A percentile compares a stretch with the other conserved stretches of the same genome.
These are phyloP conservation scores for Ophion ventricosus DNA, from an alignment of 2,888 invertebrate species.

Conservation along the genomic window DNA sequence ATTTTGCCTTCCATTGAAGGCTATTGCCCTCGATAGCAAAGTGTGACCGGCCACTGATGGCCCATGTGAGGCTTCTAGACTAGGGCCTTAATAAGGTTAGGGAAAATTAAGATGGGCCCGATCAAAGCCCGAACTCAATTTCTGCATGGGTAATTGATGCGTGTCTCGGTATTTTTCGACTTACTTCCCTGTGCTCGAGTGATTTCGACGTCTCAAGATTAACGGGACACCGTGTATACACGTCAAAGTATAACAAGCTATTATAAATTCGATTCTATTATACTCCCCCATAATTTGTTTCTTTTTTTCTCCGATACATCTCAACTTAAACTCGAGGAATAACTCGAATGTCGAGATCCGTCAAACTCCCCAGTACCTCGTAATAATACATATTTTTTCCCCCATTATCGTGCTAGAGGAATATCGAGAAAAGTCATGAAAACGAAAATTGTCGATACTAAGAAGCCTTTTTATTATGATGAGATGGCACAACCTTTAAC, in stretches of 20 bases:
- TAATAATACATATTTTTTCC: slow-evolving; percentile 11
- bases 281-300: background rate
- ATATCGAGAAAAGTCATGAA: slow-evolving; percentile 33
- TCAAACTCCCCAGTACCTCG: background rate
- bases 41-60: too few species aligned
- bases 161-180: too few species aligned
- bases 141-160: too few species aligned
- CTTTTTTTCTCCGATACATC: background rate
- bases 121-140: too few species aligned
- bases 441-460: slow-evolving; percentile 17
- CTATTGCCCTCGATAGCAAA: too few species aligned
- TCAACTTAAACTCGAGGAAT: background rate
- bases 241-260: background rate
- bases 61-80: too few species aligned
- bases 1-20: too few species aligned
- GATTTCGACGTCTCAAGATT: too few species aligned
- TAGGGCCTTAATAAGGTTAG: too few species aligned
- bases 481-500: background rate
- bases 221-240: background rate
- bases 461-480: background rate
- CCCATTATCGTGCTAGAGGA: background rate
- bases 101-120: too few species aligned
- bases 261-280: slow-evolving; percentile 13
- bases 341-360: slow-evolving; percentile 19
- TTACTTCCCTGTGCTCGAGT: too few species aligned